Evolutionary conservation across 2,797 vertebrate genomes (phyloP).

Genomic region (Lemur catta): DNA sequence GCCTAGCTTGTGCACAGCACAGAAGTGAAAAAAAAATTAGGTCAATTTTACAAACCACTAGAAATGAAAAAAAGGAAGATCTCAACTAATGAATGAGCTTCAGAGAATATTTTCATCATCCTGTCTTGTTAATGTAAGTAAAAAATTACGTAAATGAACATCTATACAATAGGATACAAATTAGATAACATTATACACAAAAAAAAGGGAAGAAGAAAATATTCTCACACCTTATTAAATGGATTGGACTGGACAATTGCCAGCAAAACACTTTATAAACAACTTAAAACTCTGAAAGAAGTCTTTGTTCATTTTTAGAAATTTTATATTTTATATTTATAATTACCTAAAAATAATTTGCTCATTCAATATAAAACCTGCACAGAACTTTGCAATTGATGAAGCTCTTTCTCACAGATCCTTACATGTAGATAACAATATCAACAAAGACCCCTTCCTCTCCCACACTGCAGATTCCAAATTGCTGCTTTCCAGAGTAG

Average conservation of each 20-base stretch:
- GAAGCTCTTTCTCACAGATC: background rate
- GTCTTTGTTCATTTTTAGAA: background rate
- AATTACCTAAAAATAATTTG: background rate
- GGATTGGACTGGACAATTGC: background rate
- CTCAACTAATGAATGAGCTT: background rate
- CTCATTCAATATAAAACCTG: background rate
- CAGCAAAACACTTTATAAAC: background rate
- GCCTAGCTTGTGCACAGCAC: background rate
- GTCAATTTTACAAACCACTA: constrained; percentile 22
- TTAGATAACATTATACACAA: background rate
- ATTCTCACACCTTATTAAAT: background rate
- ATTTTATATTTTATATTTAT: background rate
- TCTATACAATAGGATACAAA: background rate
- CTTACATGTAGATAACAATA: background rate
- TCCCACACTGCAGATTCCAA: background rate
- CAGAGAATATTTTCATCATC: background rate
- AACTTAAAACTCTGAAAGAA: background rate
- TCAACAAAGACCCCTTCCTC: background rate
- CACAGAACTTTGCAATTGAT: background rate
- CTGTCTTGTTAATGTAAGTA: background rate
- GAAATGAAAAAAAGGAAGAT: background rate
- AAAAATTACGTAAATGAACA: background rate
- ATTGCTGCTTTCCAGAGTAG: background rate
- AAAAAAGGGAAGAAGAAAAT: background rate
- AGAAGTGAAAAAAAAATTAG: background rate